phyloP scores from a whole-genome alignment of 64 coral and sea anemone genomes.

The Hydrozoanthus tunicans region DNA sequence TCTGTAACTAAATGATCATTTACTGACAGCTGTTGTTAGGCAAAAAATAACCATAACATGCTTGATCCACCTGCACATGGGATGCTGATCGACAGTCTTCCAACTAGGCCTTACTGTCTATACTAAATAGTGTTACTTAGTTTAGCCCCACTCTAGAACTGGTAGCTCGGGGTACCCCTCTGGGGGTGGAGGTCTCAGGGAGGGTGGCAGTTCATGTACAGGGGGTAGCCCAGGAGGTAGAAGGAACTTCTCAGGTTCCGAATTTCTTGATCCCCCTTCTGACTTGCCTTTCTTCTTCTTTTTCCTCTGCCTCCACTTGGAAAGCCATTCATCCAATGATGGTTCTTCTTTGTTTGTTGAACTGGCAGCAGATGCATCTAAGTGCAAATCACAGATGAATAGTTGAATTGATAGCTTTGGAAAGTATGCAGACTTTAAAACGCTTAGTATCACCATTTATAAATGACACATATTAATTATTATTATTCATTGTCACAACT shows the following conservation, averaged over 20 bases:
- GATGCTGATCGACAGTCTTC: neutral
- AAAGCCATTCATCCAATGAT: constrained; percentile 77
- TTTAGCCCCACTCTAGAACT: constrained; percentile 79
- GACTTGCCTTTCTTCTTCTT: constrained; percentile 61
- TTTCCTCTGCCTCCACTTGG: constrained; percentile 73
- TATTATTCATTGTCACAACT: too few relatives aligned
- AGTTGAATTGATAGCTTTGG: too few relatives aligned
- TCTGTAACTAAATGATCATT: too few relatives aligned
- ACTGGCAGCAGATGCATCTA: constrained; percentile 3
- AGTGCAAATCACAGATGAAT: neutral
- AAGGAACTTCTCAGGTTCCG: constrained; percentile 18
- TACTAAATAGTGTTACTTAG: neutral
- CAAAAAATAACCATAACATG: too few relatives aligned
- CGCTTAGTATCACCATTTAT: too few relatives aligned
- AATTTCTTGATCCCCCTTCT: neutral
- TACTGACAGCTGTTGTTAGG: too few relatives aligned
- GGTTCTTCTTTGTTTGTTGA: constrained; percentile 26
- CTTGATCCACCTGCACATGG: too few relatives aligned
- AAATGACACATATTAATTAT: too few relatives aligned
- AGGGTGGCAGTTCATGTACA: constrained; percentile 76
- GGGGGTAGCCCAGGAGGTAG: constrained; percentile 82
- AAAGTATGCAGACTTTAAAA: too few relatives aligned
- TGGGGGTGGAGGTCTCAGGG: constrained; percentile 84
- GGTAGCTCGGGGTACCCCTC: constrained; percentile 65
- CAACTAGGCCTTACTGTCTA: neutral